phyloP scores from a whole-genome alignment of 1,140 invertebrate genomes.

The Hesperophylax magnus region DNA sequence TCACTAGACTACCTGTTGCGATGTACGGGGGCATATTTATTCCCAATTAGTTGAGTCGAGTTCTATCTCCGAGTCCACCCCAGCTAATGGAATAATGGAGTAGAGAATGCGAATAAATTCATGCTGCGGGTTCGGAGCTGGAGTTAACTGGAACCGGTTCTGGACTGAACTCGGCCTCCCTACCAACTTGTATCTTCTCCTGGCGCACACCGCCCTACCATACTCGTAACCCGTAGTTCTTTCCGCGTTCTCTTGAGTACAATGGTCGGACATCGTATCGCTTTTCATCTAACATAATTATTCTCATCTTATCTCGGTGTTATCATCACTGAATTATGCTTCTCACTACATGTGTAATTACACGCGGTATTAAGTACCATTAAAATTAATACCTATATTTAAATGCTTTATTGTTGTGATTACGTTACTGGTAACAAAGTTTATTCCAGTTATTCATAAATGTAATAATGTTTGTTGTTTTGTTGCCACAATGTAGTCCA shows the following conservation, averaged over 20 bases:
- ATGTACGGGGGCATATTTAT: constrained; percentile 33
- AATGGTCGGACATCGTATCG: background rate
- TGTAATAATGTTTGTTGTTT: too few relatives aligned
- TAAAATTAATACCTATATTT: too few relatives aligned
- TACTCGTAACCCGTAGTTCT: background rate
- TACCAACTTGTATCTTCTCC: background rate
- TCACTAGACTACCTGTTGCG: constrained; percentile 32
- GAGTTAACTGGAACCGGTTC: constrained; percentile 20
- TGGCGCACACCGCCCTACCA: too few relatives aligned
- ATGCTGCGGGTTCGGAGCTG: constrained; percentile 1
- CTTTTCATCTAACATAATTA: constrained; percentile 4
- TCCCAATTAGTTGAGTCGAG: constrained; percentile 39
- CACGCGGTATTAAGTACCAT: too few relatives aligned
- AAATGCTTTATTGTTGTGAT: too few relatives aligned
- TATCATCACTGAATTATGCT: too few relatives aligned
- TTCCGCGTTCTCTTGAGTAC: background rate
- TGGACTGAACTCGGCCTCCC: background rate
- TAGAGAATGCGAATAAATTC: constrained; percentile 43
- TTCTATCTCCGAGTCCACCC: constrained; percentile 19
- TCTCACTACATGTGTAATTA: too few relatives aligned
- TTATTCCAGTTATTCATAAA: too few relatives aligned
- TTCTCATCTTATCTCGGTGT: too few relatives aligned
- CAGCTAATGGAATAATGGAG: constrained; percentile 33
- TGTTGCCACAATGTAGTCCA: too few relatives aligned
- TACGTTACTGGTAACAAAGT: too few relatives aligned